These are phyloP conservation scores for Scortum barcoo DNA, from an alignment of 2,113 vertebrate species.

Conservation along the genomic window DNA sequence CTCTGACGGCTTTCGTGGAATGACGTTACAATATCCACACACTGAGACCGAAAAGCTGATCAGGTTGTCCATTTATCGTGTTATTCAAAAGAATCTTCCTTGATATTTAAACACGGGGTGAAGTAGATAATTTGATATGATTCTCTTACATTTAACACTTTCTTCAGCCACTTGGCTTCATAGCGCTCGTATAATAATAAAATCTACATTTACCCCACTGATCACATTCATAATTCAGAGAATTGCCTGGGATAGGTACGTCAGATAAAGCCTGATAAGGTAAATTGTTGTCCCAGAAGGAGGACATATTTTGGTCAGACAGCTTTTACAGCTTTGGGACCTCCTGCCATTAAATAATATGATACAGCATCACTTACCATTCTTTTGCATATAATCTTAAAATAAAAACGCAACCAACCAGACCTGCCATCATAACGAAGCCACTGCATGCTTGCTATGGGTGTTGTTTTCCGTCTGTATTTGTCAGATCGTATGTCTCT, in stretches of 20 bases:
- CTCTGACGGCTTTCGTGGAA: constrained; percentile 13
- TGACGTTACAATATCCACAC: not conserved
- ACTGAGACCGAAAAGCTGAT: not conserved
- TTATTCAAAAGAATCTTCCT: not conserved
- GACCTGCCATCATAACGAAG: not conserved
- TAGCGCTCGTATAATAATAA: not conserved
- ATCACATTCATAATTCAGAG: not conserved
- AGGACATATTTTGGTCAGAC: not conserved
- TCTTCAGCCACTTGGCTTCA: too few species aligned
- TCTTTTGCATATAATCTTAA: not conserved
- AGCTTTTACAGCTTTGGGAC: not conserved
- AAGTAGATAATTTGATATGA: not conserved
- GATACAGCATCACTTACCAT: not conserved
- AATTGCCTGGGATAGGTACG: not conserved
- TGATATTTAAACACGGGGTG: not conserved
- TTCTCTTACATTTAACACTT: not conserved
- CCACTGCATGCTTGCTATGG: too few species aligned
- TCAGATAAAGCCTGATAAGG: not conserved
- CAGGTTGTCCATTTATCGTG: not conserved
- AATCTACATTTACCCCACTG: not conserved
- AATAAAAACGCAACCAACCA: not conserved
- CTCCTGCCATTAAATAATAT: not conserved
- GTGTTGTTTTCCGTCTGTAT: too few species aligned
- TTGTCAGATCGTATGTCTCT: not conserved
- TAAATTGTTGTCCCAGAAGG: not conserved